A percentile compares a stretch with the other conserved stretches of the same genome.
These are phyloP conservation scores for Mantis religiosa DNA, from an alignment of 2,888 invertebrate species.

Conservation along the genomic window DNA sequence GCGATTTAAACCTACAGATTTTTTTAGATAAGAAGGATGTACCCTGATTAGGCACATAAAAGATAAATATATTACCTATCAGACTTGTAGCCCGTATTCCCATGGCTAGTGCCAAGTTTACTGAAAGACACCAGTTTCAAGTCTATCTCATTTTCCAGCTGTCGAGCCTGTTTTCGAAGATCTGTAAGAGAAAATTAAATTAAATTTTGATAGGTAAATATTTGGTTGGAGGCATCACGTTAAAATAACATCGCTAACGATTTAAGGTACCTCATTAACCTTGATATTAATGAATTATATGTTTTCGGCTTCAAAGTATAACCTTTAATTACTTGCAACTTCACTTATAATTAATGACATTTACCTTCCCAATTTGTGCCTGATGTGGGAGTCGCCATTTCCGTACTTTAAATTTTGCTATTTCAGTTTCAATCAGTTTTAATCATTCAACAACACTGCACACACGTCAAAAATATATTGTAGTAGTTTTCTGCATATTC, in stretches of 20 bases:
- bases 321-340: not conserved
- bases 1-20: too few relatives aligned
- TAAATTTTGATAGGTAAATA: not conserved
- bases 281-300: not conserved
- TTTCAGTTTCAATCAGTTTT: not conserved
- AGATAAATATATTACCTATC: slow-evolving; percentile 30
- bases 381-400: not conserved
- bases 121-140: slow-evolving; percentile 91
- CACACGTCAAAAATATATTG: too few relatives aligned
- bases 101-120: slow-evolving; percentile 75
- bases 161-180: slow-evolving; percentile 85
- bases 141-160: slow-evolving; percentile 94
- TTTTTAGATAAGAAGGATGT: too few relatives aligned
- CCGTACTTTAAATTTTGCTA: not conserved
- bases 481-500: too few relatives aligned
- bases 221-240: not conserved
- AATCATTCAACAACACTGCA: too few relatives aligned
- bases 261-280: not conserved
- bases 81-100: slow-evolving; percentile 30
- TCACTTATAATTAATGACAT: not conserved
- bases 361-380: slow-evolving; percentile 4
- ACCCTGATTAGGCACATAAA: not conserved
- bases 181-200: slow-evolving; percentile 53
- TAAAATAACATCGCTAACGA: not conserved
- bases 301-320: not conserved